Conservation (phyloP, 2,888 invertebrate species). For the Clusia tigrina region DNA sequence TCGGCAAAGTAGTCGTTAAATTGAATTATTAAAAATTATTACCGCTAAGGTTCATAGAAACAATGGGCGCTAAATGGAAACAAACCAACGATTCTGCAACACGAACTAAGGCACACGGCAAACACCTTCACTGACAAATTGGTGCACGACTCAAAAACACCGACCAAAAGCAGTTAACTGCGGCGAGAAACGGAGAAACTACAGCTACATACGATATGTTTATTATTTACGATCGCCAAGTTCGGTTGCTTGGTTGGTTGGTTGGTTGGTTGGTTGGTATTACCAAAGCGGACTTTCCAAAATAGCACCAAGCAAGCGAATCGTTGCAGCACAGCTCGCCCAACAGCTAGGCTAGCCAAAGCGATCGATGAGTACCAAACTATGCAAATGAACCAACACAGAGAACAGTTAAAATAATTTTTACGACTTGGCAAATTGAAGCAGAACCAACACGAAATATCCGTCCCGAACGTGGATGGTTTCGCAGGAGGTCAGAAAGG, state of each 20-base stretch:
- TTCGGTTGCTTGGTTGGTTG: too few species aligned
- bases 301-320: background rate
- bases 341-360: background rate
- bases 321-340: background rate
- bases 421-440: slow-evolving; percentile 19
- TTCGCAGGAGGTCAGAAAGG: slow-evolving; percentile 30
- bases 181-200: background rate
- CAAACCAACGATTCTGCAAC: background rate
- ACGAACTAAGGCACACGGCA: background rate
- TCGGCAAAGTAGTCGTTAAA: background rate
- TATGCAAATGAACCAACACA: slow-evolving; percentile 19
- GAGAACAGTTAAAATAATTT: slow-evolving; percentile 12
- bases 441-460: slow-evolving; percentile 11
- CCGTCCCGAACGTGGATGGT: slow-evolving; percentile 18
- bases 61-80: background rate
- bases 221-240: slow-evolving; percentile 20
- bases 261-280: slow-evolving; percentile 18
- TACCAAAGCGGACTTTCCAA: background rate
- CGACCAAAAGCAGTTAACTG: background rate
- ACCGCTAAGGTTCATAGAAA: background rate
- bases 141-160: slow-evolving; percentile 13
- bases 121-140: slow-evolving; percentile 27
- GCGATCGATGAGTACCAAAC: background rate
- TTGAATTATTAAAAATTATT: too few species aligned
- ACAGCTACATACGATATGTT: slow-evolving; percentile 20